These are phyloP conservation scores for Lasioglossum lativentre DNA, from an alignment of 2,888 invertebrate genomes.

Conservation along the genomic window DNA sequence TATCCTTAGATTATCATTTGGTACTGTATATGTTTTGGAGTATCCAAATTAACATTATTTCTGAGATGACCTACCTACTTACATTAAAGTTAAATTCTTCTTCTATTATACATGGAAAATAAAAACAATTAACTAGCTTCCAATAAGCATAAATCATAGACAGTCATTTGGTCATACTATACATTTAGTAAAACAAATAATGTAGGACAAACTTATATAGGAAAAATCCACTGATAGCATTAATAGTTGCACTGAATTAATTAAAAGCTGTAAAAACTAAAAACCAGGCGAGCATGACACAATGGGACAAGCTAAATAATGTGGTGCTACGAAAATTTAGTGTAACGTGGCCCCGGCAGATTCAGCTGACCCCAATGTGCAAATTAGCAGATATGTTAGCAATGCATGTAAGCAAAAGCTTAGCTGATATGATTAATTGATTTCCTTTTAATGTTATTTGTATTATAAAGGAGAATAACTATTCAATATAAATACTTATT, in stretches of 20 bases:
- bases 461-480: conserved; percentile 27
- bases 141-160: conserved; percentile 22
- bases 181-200: conserved; percentile 30
- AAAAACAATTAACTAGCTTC: background rate
- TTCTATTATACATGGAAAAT: conserved; percentile 5
- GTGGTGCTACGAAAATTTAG: conserved; percentile 88
- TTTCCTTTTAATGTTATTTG: conserved; percentile 38
- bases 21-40: background rate
- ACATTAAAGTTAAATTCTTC: background rate
- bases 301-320: conserved; percentile 89
- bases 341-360: conserved; percentile 87
- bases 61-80: background rate
- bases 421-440: conserved; percentile 49
- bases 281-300: conserved; percentile 74
- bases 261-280: conserved; percentile 54
- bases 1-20: background rate
- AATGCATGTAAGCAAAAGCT: conserved; percentile 73
- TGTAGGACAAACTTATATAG: conserved; percentile 23
- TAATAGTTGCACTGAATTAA: conserved; percentile 35
- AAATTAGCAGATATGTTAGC: conserved; percentile 77
- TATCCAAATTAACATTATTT: background rate
- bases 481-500: conserved; percentile 37
- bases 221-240: conserved; percentile 35
- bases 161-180: background rate
- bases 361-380: conserved; percentile 85